phyloP scores from a whole-genome alignment of 2,888 invertebrate genomes.

The Aphodius granarius region DNA sequence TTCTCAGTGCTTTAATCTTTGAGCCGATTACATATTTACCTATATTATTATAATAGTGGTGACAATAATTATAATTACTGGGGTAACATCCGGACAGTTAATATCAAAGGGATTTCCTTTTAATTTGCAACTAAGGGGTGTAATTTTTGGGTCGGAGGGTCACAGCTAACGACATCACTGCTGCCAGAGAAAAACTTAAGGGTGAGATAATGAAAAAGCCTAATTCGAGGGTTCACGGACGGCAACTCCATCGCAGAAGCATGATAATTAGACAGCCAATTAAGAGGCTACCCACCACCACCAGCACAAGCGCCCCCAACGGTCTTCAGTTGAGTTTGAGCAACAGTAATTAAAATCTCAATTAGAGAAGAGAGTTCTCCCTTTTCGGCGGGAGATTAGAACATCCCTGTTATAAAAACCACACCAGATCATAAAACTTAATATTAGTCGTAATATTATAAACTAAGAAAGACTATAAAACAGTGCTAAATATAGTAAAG shows the following conservation, averaged over 20 bases:
- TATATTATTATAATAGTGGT: too few species aligned
- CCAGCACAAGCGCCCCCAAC: background rate
- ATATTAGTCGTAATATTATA: background rate
- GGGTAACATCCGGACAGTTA: background rate
- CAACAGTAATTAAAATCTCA: conserved; percentile 16
- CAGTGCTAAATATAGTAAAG: too few species aligned
- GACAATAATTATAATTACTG: background rate
- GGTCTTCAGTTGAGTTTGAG: background rate
- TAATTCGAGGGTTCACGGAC: background rate
- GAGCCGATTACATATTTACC: too few species aligned
- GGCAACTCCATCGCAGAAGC: background rate
- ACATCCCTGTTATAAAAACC: background rate
- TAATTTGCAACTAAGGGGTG: background rate
- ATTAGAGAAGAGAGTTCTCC: background rate
- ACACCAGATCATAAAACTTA: background rate
- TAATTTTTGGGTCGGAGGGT: background rate
- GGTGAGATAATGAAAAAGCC: background rate
- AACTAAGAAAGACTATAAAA: too few species aligned
- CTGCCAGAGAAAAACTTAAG: background rate
- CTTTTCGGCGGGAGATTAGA: background rate
- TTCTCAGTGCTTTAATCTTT: too few species aligned
- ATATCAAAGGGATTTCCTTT: background rate
- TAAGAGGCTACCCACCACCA: background rate
- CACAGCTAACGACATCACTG: background rate
- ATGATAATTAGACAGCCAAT: background rate